These are phyloP conservation scores for Drosophila mettleri DNA, from an alignment of 2,888 invertebrate species.

Conservation along the genomic window DNA sequence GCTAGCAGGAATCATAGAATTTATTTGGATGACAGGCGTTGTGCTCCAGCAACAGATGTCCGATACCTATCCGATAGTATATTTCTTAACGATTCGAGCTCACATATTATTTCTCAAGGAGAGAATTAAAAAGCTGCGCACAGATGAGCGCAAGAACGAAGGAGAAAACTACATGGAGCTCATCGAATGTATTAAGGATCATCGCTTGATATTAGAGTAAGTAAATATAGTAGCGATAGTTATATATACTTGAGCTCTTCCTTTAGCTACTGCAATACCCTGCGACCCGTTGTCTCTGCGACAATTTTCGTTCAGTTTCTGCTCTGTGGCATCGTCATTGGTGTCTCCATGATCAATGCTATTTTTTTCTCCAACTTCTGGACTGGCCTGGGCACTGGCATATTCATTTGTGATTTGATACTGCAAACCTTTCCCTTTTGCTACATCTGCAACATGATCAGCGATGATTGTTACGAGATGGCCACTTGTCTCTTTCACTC, in stretches of 20 bases:
- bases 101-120: constrained; percentile 46
- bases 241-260: neutral
- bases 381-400: constrained; percentile 38
- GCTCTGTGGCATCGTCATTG: constrained; percentile 55
- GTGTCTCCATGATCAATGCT: constrained; percentile 51
- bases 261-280: constrained; percentile 42
- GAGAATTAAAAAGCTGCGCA: constrained; percentile 37
- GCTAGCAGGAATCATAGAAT: constrained; percentile 31
- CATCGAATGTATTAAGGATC: constrained; percentile 51
- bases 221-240: neutral
- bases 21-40: constrained; percentile 28
- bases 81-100: constrained; percentile 37
- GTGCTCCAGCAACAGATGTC: constrained; percentile 43
- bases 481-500: constrained; percentile 60
- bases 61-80: constrained; percentile 53
- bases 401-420: constrained; percentile 39
- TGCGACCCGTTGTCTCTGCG: constrained; percentile 53
- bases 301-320: constrained; percentile 63
- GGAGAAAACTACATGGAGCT: constrained; percentile 45
- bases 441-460: constrained; percentile 57
- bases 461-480: constrained; percentile 44
- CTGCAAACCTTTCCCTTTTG: constrained; percentile 68
- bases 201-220: constrained; percentile 52
- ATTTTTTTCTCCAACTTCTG: constrained; percentile 58
- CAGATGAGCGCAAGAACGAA: constrained; percentile 25